Evolutionary conservation across 2,113 vertebrate species (phyloP).

Genomic region (Osmerus mordax): DNA sequence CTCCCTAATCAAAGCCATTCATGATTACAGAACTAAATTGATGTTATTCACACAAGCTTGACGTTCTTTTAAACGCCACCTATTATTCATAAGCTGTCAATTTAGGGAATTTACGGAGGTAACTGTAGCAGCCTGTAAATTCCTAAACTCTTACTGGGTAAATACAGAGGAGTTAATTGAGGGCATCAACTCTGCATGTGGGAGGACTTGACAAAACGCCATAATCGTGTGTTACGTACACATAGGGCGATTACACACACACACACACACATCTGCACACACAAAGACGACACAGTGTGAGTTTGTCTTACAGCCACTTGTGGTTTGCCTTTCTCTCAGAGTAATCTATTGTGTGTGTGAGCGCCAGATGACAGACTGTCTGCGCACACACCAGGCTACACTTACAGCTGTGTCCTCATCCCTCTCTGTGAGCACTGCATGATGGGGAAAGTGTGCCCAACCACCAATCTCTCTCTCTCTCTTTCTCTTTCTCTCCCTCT

Average conservation of each 20-base stretch:
- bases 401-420: neutral
- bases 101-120: conserved; percentile 64
- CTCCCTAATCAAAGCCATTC: conserved; percentile 61
- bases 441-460: neutral
- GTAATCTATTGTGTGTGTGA: conserved; percentile 22
- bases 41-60: conserved; percentile 58
- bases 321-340: conserved; percentile 44
- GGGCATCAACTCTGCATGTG: conserved; percentile 58
- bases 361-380: conserved; percentile 33
- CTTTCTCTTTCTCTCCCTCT: neutral
- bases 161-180: conserved; percentile 67
- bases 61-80: conserved; percentile 60
- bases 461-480: neutral
- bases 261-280: conserved; percentile 2
- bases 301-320: conserved; percentile 44
- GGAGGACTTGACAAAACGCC: conserved; percentile 60
- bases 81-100: conserved; percentile 73
- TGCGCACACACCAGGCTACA: conserved; percentile 33
- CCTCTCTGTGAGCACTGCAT: neutral
- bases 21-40: conserved; percentile 57
- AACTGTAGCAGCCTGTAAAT: conserved; percentile 59
- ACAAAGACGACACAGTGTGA: conserved; percentile 32
- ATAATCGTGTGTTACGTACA: conserved; percentile 58
- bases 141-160: conserved; percentile 62
- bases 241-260: conserved; percentile 51